Evolutionary conservation across 2,113 vertebrate species (phyloP).

Genomic region (Brachyistius frenatus): DNA sequence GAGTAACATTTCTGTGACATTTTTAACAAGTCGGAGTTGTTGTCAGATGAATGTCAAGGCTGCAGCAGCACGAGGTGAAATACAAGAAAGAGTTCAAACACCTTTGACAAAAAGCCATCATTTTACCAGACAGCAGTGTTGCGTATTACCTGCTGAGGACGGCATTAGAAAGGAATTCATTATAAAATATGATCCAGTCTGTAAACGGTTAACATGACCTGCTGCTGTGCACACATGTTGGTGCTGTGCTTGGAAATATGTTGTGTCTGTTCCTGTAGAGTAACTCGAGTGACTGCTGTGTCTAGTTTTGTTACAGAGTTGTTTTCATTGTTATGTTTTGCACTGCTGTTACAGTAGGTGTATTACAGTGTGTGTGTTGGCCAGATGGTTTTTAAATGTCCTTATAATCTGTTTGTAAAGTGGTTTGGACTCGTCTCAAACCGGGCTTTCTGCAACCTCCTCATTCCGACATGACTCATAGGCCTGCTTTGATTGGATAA

Average conservation of each 20-base stretch:
- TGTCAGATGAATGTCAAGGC: not conserved
- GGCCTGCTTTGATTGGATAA: slow-evolving; percentile 50
- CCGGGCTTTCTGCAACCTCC: slow-evolving; percentile 41
- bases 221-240: not conserved
- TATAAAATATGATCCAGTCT: slow-evolving; percentile 6
- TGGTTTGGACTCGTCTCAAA: slow-evolving; percentile 9
- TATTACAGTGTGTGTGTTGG: not conserved
- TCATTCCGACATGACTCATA: not conserved
- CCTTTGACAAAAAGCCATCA: not conserved
- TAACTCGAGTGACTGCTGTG: not conserved
- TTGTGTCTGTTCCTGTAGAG: not conserved
- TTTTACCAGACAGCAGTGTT: not conserved
- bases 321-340: slow-evolving; percentile 1
- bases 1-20: not conserved
- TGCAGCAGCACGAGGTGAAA: not conserved
- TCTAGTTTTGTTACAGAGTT: not conserved
- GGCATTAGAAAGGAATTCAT: not conserved
- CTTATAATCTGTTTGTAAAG: slow-evolving; percentile 14
- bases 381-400: slow-evolving; percentile 12
- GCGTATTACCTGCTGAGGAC: not conserved
- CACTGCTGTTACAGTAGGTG: not conserved
- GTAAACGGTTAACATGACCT: not conserved
- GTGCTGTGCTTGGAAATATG: not conserved
- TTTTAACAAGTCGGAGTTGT: not conserved
- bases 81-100: not conserved